Conservation (phyloP, 2,113 vertebrate genomes). For the Limanda limanda region DNA sequence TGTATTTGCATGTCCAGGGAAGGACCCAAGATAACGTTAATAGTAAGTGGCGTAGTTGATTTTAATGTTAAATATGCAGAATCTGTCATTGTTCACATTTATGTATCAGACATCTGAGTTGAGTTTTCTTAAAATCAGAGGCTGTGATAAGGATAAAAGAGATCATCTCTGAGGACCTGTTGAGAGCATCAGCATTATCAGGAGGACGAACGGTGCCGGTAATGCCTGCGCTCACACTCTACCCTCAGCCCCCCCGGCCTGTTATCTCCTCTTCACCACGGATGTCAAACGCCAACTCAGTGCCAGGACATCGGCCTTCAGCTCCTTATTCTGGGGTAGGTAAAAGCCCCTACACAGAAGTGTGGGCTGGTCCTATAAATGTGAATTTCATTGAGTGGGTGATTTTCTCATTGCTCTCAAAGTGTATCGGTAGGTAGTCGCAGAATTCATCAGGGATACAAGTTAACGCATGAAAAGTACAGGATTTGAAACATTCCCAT, state of each 20-base stretch:
- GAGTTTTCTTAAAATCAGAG: conserved; percentile 76
- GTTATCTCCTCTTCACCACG: conserved; percentile 72
- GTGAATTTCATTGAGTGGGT: no score
- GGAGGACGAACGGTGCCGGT: conserved; percentile 83
- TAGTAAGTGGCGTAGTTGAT: conserved; percentile 84
- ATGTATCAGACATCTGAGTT: conserved; percentile 4
- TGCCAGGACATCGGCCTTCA: conserved; percentile 73
- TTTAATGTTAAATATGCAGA: not conserved
- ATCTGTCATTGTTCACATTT: not conserved
- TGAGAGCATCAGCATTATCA: conserved; percentile 80
- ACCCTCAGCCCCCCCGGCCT: conserved; percentile 88
- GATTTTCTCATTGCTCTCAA: not conserved
- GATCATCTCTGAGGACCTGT: conserved; percentile 92
- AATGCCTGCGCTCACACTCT: conserved; percentile 91
- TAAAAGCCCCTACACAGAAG: not conserved
- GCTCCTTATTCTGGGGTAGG: conserved; percentile 82
- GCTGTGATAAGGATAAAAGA: conserved; percentile 95
- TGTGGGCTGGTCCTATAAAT: no score
- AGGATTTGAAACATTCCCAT: not conserved
- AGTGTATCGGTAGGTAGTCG: no score
- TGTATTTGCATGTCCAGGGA: conserved; percentile 95
- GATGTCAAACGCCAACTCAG: conserved; percentile 54
- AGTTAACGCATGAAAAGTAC: no score
- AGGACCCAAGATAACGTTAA: conserved; percentile 93
- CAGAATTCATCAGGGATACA: no score